Base-by-base conservation (phyloP, 2,888 invertebrate genomes). In the Trachelus tabidus region DNA sequence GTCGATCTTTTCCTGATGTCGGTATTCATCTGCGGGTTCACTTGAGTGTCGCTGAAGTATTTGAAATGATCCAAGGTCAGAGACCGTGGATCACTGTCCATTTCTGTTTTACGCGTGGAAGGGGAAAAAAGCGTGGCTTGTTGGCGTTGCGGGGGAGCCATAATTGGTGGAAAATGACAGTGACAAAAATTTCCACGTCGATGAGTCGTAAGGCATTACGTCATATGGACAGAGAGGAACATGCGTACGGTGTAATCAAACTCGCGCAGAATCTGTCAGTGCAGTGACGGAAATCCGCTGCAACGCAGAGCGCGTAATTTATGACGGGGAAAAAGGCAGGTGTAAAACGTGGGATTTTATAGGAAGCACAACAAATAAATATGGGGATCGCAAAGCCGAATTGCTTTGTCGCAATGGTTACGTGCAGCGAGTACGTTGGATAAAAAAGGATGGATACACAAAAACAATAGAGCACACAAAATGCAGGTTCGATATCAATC, bases 241-340 rank as follows among this genome's bases (percentile, higher is more conserved):
- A 9, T 23, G 56, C 56, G 9, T 56, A 56, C 56, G 56, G 23
- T 56, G 56, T 56, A 81, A 86, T 86, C 85, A 82, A 80, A 77
- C 80, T 78, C 79, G 81, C 77, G 84, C 86, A 6, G 37, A 87
- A 88, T 86, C 83, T 87, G 87, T 87, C 86, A 84, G 82, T 76
- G 74, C 78, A 78, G 80, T 84, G 87, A 88, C 87, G 81, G 83
- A 82, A 80, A 87, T 84, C 86, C 85, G 84, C 83, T 85, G 84
- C 85, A 83, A 83, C 83, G 86, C 85, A 86, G 56, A 87, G 85
- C 88, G 85, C 84, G 90, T 90, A 90, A 91, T 89, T 91, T 88
- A 89, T 87, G 87, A 90, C 90, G 90, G 90, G 85, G 84, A 89
- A 89, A 90, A 90, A 90, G 87, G 87, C 89, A 89, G 89, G 88